A percentile compares a stretch with the other conserved stretches of the same genome.
Conservation (phyloP, 2,888 invertebrate species). For the Beris chalybata region DNA sequence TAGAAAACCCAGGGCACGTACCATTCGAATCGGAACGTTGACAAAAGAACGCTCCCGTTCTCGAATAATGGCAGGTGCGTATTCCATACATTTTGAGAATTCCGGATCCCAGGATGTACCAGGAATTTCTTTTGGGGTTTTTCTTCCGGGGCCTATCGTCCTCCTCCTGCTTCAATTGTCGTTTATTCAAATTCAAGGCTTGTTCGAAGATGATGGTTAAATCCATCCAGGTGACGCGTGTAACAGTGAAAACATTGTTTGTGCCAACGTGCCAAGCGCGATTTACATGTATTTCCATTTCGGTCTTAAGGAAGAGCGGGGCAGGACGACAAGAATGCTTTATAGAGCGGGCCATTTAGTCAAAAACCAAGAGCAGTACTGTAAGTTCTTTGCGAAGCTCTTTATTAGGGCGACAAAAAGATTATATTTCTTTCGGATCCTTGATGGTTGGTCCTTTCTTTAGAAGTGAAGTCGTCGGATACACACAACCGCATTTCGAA, state of each 20-base stretch:
- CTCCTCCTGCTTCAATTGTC: conserved; percentile 6
- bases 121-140: conserved; percentile 1
- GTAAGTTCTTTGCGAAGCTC: too few relatives aligned
- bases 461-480: too few relatives aligned
- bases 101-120: background rate
- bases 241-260: conserved; percentile 25
- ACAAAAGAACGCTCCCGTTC: conserved; percentile 24
- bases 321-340: too few relatives aligned
- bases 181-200: conserved; percentile 28
- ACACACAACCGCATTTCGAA: too few relatives aligned
- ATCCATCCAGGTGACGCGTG: conserved; percentile 31
- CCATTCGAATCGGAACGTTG: conserved; percentile 25
- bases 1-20: conserved; percentile 35
- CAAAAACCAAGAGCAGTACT: background rate
- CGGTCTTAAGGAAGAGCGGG: background rate
- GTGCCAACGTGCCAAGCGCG: conserved; percentile 9
- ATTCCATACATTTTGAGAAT: conserved; percentile 6
- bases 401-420: too few relatives aligned
- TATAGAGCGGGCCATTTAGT: background rate
- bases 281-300: conserved; percentile 31
- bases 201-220: conserved; percentile 31
- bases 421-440: too few relatives aligned
- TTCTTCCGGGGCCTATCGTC: background rate
- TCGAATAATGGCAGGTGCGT: conserved; percentile 25
- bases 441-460: too few relatives aligned